These are phyloP conservation scores for Actinemys pallida DNA, from an alignment of 2,113 vertebrate species.

Conservation along the genomic window DNA sequence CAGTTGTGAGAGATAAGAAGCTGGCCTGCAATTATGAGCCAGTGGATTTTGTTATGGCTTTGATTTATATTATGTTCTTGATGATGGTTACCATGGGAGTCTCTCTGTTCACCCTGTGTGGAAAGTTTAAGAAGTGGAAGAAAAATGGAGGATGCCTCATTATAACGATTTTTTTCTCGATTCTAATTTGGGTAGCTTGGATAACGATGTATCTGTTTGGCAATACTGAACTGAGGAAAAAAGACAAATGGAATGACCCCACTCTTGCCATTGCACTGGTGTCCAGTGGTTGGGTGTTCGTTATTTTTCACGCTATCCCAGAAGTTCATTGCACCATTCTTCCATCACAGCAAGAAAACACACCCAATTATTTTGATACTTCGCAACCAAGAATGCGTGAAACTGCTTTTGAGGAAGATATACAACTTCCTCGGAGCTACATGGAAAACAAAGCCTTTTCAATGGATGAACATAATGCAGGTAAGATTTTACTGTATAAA, in stretches of 20 bases:
- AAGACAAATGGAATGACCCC: conserved; percentile 91
- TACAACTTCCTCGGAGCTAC: conserved; percentile 93
- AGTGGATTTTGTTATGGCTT: conserved; percentile 92
- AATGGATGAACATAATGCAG: conserved; percentile 94
- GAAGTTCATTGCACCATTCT: conserved; percentile 92
- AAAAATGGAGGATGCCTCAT: conserved; percentile 90
- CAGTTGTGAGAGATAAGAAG: conserved; percentile 88
- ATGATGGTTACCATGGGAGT: conserved; percentile 84
- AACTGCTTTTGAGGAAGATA: conserved; percentile 95
- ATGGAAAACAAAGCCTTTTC: conserved; percentile 97
- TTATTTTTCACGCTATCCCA: conserved; percentile 93
- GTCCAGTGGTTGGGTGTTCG: conserved; percentile 94
- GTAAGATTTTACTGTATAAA: conserved; percentile 69
- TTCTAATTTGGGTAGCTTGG: conserved; percentile 95
- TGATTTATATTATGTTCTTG: conserved; percentile 91
- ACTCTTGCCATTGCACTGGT: conserved; percentile 92
- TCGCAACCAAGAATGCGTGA: conserved; percentile 94
- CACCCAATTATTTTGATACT: conserved; percentile 97
- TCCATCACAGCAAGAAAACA: conserved; percentile 89
- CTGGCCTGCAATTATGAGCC: conserved; percentile 91
- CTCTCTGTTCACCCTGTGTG: conserved; percentile 89
- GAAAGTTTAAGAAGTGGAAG: conserved; percentile 93
- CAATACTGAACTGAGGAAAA: conserved; percentile 83
- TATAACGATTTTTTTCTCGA: conserved; percentile 87
- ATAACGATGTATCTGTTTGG: conserved; percentile 95